phyloP scores from a whole-genome alignment of 2,797 vertebrate genomes.

The Micromesistius poutassou region DNA sequence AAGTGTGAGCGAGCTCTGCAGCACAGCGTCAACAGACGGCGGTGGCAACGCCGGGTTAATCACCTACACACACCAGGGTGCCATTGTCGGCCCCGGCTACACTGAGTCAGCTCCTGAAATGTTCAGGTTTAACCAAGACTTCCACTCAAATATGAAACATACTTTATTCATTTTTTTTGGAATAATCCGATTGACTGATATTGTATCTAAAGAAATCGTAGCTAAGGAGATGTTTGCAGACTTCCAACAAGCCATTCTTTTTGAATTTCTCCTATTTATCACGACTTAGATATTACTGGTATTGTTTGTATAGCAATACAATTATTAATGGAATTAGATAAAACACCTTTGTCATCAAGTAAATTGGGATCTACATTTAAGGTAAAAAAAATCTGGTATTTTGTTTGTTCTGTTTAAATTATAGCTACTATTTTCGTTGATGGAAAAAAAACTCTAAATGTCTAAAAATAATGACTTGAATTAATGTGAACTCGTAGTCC shows the following conservation, averaged over 20 bases:
- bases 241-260: not conserved
- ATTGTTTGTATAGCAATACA: not conserved
- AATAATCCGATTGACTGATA: not conserved
- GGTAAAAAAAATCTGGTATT: not conserved
- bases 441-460: not conserved
- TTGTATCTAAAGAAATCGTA: not conserved
- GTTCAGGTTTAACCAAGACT: not conserved
- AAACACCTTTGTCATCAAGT: not conserved
- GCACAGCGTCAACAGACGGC: slow-evolving; percentile 34
- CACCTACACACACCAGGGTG: slow-evolving; percentile 26
- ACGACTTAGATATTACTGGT: not conserved
- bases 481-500: not conserved
- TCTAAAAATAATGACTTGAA: not conserved
- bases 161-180: not conserved
- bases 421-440: not conserved
- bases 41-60: slow-evolving; percentile 29
- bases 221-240: not conserved
- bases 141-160: not conserved
- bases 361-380: not conserved
- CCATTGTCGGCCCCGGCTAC: slow-evolving; percentile 5
- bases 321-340: slow-evolving; percentile 1
- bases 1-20: slow-evolving; percentile 21
- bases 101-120: not conserved
- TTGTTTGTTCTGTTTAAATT: not conserved
- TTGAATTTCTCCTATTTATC: not conserved